These are phyloP conservation scores for Saccostrea glomerata DNA, from an alignment of 1,140 invertebrate genomes.

Conservation along the genomic window DNA sequence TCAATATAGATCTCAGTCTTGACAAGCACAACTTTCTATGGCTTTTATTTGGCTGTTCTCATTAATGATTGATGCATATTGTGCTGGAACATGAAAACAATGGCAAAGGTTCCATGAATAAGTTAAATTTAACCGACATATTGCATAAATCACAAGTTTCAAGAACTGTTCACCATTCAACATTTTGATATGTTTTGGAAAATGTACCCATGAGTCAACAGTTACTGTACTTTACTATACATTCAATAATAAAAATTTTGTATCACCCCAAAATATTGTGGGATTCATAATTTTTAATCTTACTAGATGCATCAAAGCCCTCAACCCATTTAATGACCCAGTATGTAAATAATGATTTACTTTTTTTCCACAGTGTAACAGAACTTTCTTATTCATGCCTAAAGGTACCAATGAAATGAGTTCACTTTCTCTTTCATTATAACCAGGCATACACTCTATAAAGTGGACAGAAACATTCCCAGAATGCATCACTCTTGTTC, in stretches of 20 bases:
- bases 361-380: neutral
- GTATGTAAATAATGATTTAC: no score
- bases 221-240: no score
- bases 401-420: no score
- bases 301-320: no score
- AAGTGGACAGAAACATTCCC: neutral
- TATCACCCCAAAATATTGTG: no score
- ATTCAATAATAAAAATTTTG: no score
- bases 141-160: neutral
- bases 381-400: neutral
- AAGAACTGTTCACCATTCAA: neutral
- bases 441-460: neutral
- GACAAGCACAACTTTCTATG: neutral
- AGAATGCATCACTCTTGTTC: conserved; percentile 18
- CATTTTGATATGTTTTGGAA: neutral
- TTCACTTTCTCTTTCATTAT: neutral
- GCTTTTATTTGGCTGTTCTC: neutral
- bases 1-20: neutral
- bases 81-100: neutral
- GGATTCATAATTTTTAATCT: no score
- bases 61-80: neutral
- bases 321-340: no score
- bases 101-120: neutral
- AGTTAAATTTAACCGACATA: neutral
- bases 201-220: no score